Evolutionary conservation across 2,888 invertebrate genomes (phyloP).

Genomic region (Eutolmus rufibarbis): DNA sequence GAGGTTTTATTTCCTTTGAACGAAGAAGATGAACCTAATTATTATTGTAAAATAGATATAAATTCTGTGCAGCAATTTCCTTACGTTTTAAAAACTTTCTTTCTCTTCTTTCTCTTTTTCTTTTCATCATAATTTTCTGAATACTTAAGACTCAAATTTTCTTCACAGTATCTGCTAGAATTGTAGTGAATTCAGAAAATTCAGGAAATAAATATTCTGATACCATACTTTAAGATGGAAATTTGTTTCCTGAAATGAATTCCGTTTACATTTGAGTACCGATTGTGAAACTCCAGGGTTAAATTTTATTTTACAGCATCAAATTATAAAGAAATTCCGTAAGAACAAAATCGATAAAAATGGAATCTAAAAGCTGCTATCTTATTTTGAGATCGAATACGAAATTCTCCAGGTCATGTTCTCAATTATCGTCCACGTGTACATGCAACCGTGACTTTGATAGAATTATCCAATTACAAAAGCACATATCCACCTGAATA

Average conservation of each 20-base stretch:
- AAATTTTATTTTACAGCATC: not conserved
- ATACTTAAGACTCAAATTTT: not conserved
- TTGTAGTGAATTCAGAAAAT: no score
- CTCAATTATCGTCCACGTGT: not conserved
- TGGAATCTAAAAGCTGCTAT: not conserved
- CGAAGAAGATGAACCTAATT: no score
- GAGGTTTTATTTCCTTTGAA: no score
- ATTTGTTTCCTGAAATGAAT: no score
- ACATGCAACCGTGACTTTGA: not conserved
- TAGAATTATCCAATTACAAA: not conserved
- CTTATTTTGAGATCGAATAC: not conserved
- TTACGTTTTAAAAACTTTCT: no score
- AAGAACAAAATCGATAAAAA: not conserved
- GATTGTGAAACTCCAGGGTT: not conserved
- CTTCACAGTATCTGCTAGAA: not conserved
- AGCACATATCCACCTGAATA: not conserved
- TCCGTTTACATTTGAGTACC: no score
- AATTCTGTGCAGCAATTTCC: no score
- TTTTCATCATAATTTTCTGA: no score
- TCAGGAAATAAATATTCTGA: no score
- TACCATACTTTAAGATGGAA: no score
- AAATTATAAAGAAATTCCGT: not conserved
- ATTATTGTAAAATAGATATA: no score
- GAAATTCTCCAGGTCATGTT: not conserved
- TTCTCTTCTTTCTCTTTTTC: no score